Evolutionary conservation across 2,888 invertebrate species (phyloP).

Genomic region (Drosophila koepferae): DNA sequence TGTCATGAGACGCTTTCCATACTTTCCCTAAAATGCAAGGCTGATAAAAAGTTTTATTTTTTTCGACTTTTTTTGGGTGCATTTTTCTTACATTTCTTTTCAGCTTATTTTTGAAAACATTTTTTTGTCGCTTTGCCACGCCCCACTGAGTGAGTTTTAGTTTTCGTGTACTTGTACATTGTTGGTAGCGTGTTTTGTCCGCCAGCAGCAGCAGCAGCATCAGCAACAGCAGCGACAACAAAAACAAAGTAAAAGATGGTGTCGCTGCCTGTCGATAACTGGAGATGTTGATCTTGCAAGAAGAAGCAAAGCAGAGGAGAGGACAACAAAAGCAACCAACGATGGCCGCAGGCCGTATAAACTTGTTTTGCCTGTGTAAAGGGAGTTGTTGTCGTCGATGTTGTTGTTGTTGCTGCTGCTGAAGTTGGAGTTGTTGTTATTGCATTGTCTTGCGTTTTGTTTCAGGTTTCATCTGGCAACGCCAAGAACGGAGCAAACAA

Average conservation of each 20-base stretch:
- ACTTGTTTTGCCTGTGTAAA: conserved; percentile 81
- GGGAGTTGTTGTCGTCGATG: conserved; percentile 60
- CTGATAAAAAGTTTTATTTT: conserved; percentile 49
- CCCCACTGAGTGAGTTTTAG: conserved; percentile 53
- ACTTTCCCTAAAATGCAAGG: conserved; percentile 55
- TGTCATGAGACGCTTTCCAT: conserved; percentile 60
- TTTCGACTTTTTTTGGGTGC: conserved; percentile 30
- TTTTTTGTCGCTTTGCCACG: conserved; percentile 56
- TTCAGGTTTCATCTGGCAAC: conserved; percentile 80
- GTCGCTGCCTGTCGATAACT: conserved; percentile 79
- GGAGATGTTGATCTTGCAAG: conserved; percentile 76
- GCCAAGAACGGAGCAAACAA: conserved; percentile 74
- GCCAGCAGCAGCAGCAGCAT: conserved; percentile 29
- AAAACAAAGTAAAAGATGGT: conserved; percentile 72
- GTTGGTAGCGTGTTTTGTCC: conserved; percentile 63
- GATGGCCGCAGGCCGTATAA: conserved; percentile 67
- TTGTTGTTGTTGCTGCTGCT: conserved; percentile 38
- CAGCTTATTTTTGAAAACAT: conserved; percentile 1
- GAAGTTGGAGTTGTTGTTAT: conserved; percentile 50
- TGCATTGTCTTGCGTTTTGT: conserved; percentile 78
- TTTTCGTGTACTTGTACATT: conserved; percentile 49
- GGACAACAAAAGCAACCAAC: conserved; percentile 48
- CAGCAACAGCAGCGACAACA: conserved; percentile 36
- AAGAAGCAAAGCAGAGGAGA: conserved; percentile 66
- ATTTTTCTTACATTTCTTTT: conserved; percentile 45